These are phyloP conservation scores for Protomyctophum bolini DNA, from an alignment of 2,113 vertebrate species.

Conservation along the genomic window DNA sequence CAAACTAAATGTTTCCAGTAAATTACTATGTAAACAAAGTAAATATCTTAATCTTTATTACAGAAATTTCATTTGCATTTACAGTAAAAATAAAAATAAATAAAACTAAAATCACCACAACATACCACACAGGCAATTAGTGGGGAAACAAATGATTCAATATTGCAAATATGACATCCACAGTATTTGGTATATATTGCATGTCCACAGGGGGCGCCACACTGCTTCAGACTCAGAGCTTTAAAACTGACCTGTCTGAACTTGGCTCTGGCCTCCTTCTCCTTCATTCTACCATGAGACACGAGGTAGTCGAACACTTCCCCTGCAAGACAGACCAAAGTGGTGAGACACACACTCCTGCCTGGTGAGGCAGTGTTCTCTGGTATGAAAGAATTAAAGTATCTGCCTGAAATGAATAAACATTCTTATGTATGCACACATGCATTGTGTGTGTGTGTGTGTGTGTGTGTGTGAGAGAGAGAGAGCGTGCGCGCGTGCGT, in stretches of 20 bases:
- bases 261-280: slow-evolving; percentile 87
- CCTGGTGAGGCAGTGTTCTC: too few species aligned
- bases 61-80: too few species aligned
- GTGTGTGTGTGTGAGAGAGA: background rate
- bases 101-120: background rate
- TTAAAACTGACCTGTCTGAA: slow-evolving; percentile 73
- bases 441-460: background rate
- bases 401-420: too few species aligned
- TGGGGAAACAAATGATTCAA: background rate
- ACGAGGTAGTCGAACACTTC: slow-evolving; percentile 92
- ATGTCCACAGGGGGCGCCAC: background rate
- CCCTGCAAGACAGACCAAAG: slow-evolving; percentile 42
- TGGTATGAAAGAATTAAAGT: too few species aligned
- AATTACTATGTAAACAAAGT: too few species aligned
- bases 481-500: background rate
- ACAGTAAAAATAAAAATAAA: background rate
- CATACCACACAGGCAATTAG: slow-evolving; percentile 5
- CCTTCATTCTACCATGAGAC: slow-evolving; percentile 91
- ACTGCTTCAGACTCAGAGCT: too few species aligned
- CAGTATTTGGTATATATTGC: too few species aligned
- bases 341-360: background rate
- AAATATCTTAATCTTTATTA: too few species aligned
- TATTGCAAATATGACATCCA: too few species aligned
- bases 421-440: background rate
- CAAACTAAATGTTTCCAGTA: too few species aligned